Percentiles rank a stretch among this genome's conserved stretches.
Conservation (phyloP, 2,888 invertebrate genomes). For the Ochropleura leucogaster region DNA sequence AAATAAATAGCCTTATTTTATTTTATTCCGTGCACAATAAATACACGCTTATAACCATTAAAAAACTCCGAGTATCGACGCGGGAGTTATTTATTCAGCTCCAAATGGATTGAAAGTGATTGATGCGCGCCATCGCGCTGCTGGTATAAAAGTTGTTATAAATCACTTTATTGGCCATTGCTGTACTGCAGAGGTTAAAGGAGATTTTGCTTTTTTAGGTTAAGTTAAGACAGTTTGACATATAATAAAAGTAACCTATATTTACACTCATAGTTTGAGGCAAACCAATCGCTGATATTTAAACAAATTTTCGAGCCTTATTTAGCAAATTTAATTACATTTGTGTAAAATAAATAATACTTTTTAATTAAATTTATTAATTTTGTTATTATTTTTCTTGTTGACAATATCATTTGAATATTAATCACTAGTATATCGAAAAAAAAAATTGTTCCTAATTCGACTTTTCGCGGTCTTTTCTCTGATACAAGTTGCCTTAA, state of each 20-base stretch:
- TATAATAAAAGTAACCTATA: background rate
- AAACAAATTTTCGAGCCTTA: background rate
- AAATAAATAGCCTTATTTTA: slow-evolving; percentile 17
- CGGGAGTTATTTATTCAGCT: slow-evolving; percentile 67
- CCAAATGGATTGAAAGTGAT: slow-evolving; percentile 75
- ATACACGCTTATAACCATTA: slow-evolving; percentile 61
- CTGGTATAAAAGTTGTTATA: slow-evolving; percentile 59
- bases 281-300: background rate
- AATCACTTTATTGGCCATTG: slow-evolving; percentile 60
- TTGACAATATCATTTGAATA: too few species aligned
- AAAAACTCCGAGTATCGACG: slow-evolving; percentile 65
- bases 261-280: background rate
- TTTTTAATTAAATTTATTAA: too few species aligned
- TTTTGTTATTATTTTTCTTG: too few species aligned
- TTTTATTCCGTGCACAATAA: slow-evolving; percentile 56
- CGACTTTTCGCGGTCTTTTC: too few species aligned
- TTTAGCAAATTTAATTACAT: too few species aligned
- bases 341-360: too few species aligned
- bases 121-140: slow-evolving; percentile 59
- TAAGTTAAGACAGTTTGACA: background rate
- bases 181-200: slow-evolving; percentile 28
- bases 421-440: too few species aligned
- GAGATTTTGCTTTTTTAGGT: slow-evolving; percentile 26
- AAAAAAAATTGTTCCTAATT: too few species aligned
- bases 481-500: too few species aligned